Percentiles rank a stretch among this genome's conserved stretches.
Conservation (phyloP, 2,888 invertebrate species). For the Ceramica pisi region DNA sequence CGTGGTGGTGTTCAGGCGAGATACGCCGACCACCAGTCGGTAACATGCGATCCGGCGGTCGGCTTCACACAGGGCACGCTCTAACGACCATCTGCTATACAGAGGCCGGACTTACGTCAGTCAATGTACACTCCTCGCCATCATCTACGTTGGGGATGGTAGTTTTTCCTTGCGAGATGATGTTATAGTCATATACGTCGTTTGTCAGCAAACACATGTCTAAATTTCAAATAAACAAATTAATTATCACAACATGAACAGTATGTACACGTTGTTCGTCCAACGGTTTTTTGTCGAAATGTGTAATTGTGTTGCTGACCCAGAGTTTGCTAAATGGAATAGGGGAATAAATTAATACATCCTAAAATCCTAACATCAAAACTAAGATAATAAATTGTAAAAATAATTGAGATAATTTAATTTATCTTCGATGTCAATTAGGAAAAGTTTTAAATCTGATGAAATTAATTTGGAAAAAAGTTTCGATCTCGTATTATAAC, state of each 20-base stretch:
- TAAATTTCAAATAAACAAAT: constrained; percentile 87
- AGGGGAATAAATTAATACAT: constrained; percentile 20
- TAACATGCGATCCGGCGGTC: constrained; percentile 72
- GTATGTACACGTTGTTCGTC: constrained; percentile 47
- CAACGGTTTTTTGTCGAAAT: constrained; percentile 39
- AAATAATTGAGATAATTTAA: neutral
- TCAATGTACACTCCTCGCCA: constrained; percentile 95
- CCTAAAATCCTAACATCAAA: constrained; percentile 20
- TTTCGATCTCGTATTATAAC: neutral
- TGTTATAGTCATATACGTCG: constrained; percentile 96
- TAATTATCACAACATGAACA: constrained; percentile 67
- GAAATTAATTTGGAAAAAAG: neutral
- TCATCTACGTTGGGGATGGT: constrained; percentile 98
- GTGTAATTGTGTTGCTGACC: constrained; percentile 40
- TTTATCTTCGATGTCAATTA: no score
- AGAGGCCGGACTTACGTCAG: constrained; percentile 94
- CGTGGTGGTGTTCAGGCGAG: constrained; percentile 75
- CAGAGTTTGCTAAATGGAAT: constrained; percentile 42
- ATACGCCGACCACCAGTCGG: constrained; percentile 71
- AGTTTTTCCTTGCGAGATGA: constrained; percentile 98
- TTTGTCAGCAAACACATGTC: constrained; percentile 94
- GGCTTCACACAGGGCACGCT: constrained; percentile 67
- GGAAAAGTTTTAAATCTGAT: neutral
- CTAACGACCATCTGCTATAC: constrained; percentile 76
- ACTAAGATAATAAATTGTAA: constrained; percentile 6